Percentiles rank a stretch among this genome's conserved stretches.
phyloP scores from a whole-genome alignment of 2,797 vertebrate genomes.

The Microctenopoma lineatum region DNA sequence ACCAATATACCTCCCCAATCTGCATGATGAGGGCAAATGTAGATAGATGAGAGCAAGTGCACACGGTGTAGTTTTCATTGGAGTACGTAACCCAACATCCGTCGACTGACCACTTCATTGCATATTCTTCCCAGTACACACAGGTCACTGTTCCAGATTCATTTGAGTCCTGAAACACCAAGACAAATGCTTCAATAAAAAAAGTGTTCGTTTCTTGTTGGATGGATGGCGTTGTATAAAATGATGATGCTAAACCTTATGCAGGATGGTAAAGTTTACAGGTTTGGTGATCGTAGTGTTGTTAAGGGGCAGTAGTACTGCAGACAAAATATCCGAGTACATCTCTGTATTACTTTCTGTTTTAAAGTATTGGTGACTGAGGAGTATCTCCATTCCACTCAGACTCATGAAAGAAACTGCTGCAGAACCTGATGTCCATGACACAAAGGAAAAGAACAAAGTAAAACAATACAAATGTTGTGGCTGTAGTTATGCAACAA shows the following conservation, averaged over 20 bases:
- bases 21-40: slow-evolving; percentile 82
- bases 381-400: slow-evolving; percentile 68
- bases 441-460: background rate
- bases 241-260: slow-evolving; percentile 54
- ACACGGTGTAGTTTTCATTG: slow-evolving; percentile 71
- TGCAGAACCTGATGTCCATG: slow-evolving; percentile 59
- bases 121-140: slow-evolving; percentile 74
- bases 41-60: slow-evolving; percentile 80
- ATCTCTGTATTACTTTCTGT: slow-evolving; percentile 70
- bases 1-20: slow-evolving; percentile 57
- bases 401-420: slow-evolving; percentile 68
- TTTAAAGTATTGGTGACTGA: slow-evolving; percentile 66
- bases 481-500: background rate
- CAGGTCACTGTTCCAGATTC: slow-evolving; percentile 66
- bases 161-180: slow-evolving; percentile 37
- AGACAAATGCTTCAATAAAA: background rate
- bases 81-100: slow-evolving; percentile 66
- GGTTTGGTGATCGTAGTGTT: slow-evolving; percentile 61
- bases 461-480: background rate
- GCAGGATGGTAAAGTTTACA: slow-evolving; percentile 76
- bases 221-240: background rate
- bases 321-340: slow-evolving; percentile 72
- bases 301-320: slow-evolving; percentile 52
- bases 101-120: slow-evolving; percentile 65
- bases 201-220: background rate